phyloP scores from a whole-genome alignment of 2,888 invertebrate species.

The Coelinius sp. region DNA sequence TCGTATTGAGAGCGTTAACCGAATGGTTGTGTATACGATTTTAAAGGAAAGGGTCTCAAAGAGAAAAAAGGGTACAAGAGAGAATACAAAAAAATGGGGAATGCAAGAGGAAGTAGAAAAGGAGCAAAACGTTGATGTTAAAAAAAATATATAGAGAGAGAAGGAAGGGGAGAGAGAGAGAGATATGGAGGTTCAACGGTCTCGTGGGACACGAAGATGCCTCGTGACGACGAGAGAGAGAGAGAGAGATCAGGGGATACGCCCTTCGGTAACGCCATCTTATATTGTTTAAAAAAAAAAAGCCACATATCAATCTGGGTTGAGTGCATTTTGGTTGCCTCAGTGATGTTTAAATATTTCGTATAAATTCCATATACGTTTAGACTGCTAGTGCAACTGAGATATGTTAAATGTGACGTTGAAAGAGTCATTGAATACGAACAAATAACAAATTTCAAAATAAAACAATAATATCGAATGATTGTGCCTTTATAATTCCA shows the following conservation, averaged over 20 bases:
- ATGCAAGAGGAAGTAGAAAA: constrained; percentile 33
- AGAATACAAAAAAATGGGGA: constrained; percentile 29
- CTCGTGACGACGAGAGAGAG: constrained; percentile 41
- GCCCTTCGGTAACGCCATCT: constrained; percentile 18
- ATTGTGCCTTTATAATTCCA: constrained; percentile 46
- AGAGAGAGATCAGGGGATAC: constrained; percentile 38
- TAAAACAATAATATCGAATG: constrained; percentile 23
- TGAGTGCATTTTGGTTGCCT: not conserved
- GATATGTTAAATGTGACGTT: not conserved
- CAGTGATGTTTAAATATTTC: not conserved
- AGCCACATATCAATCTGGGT: constrained; percentile 16
- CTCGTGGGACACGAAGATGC: constrained; percentile 38
- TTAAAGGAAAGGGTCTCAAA: constrained; percentile 27
- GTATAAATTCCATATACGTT: constrained; percentile 9
- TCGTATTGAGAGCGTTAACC: constrained; percentile 38
- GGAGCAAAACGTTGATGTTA: constrained; percentile 23
- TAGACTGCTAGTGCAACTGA: not conserved
- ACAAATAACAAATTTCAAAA: not conserved
- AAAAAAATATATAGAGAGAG: constrained; percentile 23
- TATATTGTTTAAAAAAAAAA: constrained; percentile 13
- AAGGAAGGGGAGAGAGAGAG: constrained; percentile 15
- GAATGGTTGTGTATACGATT: constrained; percentile 9
- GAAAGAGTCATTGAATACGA: not conserved
- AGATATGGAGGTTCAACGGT: constrained; percentile 31
- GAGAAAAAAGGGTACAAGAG: constrained; percentile 22